Conservation (phyloP, 2,888 invertebrate species). For the Cryptocephalus primarius region DNA sequence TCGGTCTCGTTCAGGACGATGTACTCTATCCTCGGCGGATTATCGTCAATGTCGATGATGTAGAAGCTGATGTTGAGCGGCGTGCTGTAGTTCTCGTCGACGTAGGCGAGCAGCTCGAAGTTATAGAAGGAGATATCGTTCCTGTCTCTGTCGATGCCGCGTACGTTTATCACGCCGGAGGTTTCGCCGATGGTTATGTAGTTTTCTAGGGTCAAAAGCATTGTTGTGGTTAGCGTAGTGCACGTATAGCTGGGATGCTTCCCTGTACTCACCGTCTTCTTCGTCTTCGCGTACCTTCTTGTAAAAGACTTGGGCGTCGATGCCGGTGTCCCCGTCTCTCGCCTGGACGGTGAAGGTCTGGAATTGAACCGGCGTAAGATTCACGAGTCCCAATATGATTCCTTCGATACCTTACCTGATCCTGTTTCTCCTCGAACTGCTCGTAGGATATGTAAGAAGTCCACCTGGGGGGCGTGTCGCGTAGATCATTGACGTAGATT, state of each 20-base stretch:
- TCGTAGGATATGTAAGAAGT: slow-evolving; percentile 30
- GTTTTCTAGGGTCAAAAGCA: slow-evolving; percentile 14
- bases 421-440: too few relatives aligned
- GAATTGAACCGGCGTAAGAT: neutral
- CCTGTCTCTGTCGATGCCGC: slow-evolving; percentile 32
- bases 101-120: slow-evolving; percentile 30
- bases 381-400: too few relatives aligned
- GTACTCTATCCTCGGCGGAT: slow-evolving; percentile 38
- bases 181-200: slow-evolving; percentile 18
- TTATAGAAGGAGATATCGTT: slow-evolving; percentile 17
- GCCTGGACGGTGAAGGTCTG: slow-evolving; percentile 40
- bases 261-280: slow-evolving; percentile 8
- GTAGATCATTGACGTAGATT: slow-evolving; percentile 47
- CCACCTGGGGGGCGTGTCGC: slow-evolving; percentile 51
- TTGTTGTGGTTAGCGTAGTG: slow-evolving; percentile 11
- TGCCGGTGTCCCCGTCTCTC: slow-evolving; percentile 51
- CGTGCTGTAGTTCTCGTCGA: slow-evolving; percentile 10
- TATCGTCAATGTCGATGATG: slow-evolving; percentile 53
- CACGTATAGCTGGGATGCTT: too few relatives aligned
- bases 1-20: neutral
- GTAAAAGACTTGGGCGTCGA: slow-evolving; percentile 33
- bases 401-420: too few relatives aligned
- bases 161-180: slow-evolving; percentile 26
- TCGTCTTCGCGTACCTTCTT: slow-evolving; percentile 21
- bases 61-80: slow-evolving; percentile 25